A percentile compares a stretch with the other conserved stretches of the same genome.
These are phyloP conservation scores for Drosophila obscura DNA, from an alignment of 1,140 invertebrate species.

Conservation along the genomic window DNA sequence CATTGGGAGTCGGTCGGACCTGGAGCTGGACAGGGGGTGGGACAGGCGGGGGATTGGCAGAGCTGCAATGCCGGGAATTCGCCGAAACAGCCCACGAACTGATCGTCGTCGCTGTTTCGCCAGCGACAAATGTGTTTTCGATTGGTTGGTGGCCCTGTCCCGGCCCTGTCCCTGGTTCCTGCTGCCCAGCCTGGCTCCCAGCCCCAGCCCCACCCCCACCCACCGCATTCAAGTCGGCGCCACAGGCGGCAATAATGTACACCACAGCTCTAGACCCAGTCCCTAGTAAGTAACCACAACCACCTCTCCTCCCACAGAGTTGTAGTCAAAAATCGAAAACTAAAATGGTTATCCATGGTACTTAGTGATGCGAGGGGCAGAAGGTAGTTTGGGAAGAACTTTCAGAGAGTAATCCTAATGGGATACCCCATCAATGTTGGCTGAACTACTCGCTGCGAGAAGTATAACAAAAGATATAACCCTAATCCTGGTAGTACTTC, in stretches of 20 bases:
- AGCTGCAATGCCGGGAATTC: conserved; percentile 65
- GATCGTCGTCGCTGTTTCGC: conserved; percentile 55
- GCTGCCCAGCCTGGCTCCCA: neutral
- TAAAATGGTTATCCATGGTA: conserved; percentile 55
- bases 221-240: conserved; percentile 49
- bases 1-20: conserved; percentile 25
- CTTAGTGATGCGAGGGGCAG: conserved; percentile 2
- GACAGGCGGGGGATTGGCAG: conserved; percentile 14
- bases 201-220: no score
- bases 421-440: no score
- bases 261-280: conserved; percentile 30
- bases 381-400: no score
- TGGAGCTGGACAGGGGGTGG: neutral
- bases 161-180: neutral
- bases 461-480: no score
- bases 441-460: no score
- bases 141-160: conserved; percentile 59
- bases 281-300: neutral
- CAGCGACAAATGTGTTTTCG: conserved; percentile 81
- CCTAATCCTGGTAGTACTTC: no score
- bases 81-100: conserved; percentile 78
- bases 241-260: conserved; percentile 61
- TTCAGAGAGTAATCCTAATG: no score
- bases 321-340: conserved; percentile 60
- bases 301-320: neutral